phyloP scores from a whole-genome alignment of 30 jellyfish, hydroid and myxozoan genomes.

The Catostylus mosaicus region DNA sequence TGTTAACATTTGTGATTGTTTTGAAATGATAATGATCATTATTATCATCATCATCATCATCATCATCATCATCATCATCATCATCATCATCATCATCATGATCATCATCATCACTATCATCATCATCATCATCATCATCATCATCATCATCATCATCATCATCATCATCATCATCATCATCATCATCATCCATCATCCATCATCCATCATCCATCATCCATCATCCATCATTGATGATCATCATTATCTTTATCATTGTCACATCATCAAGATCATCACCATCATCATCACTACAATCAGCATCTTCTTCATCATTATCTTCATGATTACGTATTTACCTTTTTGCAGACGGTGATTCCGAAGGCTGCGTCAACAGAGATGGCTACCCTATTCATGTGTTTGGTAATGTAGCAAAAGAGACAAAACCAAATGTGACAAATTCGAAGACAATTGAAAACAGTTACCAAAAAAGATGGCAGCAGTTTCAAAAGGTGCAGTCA shows the following conservation, averaged over 20 bases:
- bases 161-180: background rate
- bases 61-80: background rate
- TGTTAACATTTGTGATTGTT: background rate
- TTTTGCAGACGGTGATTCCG: slow-evolving; percentile 19
- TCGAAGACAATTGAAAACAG: slow-evolving; percentile 50
- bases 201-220: too few relatives aligned
- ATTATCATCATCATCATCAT: too few relatives aligned
- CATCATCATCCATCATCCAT: too few relatives aligned
- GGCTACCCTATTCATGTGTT: slow-evolving; percentile 58
- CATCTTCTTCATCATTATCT: background rate
- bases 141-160: background rate
- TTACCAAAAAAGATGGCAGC: slow-evolving; percentile 74
- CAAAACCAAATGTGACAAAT: slow-evolving; percentile 6
- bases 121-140: background rate
- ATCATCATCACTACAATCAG: background rate
- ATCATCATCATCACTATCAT: background rate
- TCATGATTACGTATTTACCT: background rate
- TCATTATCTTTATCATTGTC: too few relatives aligned
- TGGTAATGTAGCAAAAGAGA: slow-evolving; percentile 17
- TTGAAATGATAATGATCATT: background rate
- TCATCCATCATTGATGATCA: too few relatives aligned
- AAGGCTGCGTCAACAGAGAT: slow-evolving; percentile 29
- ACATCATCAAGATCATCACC: background rate
- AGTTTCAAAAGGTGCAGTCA: slow-evolving; percentile 62
- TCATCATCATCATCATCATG: background rate